These are phyloP conservation scores for Nothoprocta perdicaria DNA, from an alignment of 2,113 vertebrate genomes.

Conservation along the genomic window DNA sequence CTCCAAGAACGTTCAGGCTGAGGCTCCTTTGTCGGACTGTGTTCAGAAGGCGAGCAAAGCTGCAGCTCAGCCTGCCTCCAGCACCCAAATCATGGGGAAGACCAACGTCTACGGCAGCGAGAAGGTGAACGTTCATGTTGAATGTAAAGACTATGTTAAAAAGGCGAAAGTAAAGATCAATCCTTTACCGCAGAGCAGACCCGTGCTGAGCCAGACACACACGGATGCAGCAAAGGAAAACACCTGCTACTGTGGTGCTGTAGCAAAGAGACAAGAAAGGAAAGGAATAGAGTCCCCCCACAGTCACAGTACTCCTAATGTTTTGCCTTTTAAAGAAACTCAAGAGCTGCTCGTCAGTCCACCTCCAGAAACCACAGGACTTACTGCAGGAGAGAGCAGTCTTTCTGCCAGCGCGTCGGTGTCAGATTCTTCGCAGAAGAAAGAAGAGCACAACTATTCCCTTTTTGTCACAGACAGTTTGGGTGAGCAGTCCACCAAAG, in stretches of 20 bases:
- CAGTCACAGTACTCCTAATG: slow-evolving; percentile 60
- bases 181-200: slow-evolving; percentile 75
- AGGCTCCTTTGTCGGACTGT: slow-evolving; percentile 82
- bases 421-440: slow-evolving; percentile 87
- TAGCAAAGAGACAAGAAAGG: slow-evolving; percentile 80
- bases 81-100: slow-evolving; percentile 91
- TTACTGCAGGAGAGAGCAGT: slow-evolving; percentile 73
- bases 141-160: slow-evolving; percentile 92
- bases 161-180: slow-evolving; percentile 95
- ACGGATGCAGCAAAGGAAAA: slow-evolving; percentile 80
- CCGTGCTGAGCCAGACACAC: slow-evolving; percentile 70
- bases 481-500: slow-evolving; percentile 81
- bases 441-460: slow-evolving; percentile 98
- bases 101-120: slow-evolving; percentile 80
- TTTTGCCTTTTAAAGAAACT: slow-evolving; percentile 84
- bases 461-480: slow-evolving; percentile 89
- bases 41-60: slow-evolving; percentile 90
- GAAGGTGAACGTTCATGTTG: slow-evolving; percentile 81
- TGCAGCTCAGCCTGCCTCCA: slow-evolving; percentile 89
- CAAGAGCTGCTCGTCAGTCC: slow-evolving; percentile 79
- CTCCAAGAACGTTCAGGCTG: slow-evolving; percentile 84
- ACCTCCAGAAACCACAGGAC: slow-evolving; percentile 76
- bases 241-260: slow-evolving; percentile 80
- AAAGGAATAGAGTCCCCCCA: slow-evolving; percentile 78
- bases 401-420: slow-evolving; percentile 78